Evolutionary conservation across 2,113 vertebrate species (phyloP), one percentile per base, ranked within the genome.

Genomic region (Zosterops pallidus): DNA sequence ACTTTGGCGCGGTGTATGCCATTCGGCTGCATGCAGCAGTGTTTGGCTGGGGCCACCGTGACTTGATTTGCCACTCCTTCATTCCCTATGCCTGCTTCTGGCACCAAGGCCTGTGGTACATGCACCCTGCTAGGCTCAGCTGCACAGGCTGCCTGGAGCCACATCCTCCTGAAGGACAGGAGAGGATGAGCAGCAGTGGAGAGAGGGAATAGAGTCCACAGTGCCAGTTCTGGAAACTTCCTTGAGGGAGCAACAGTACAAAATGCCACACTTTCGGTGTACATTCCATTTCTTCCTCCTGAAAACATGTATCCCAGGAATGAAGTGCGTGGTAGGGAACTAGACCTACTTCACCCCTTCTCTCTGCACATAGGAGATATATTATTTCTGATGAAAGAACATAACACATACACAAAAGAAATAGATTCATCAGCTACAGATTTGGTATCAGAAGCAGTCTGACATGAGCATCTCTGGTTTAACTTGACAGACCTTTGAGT

Each of bases 1-100:
- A 2, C 11, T 25, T 33, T 11, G 29, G 35, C 1, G 0, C 35
- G 3, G 18, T 18, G 44, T 16, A 11, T 0, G 1, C 0, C 0
- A 17, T 4, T 28, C 1, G 0, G 35, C 64, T 18, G 28, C 2
- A 2, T 4, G 37, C 1, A 3, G n/a, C 63, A 17, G n/a, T 1
- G 2, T 25, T 49, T 10, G 13, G 17, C 17, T 13, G 28, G n/a
- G 11, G 18, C 33, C 23, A 3, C 6, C 1, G 1, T 17, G 18
- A 4, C 42, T 28, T 3, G 13, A 6, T 49, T 39, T 59, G 23
- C 35, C 1, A 0, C 64, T 49, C 44, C 42, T n/a, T 17, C 42
- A 7, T 57, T 18, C 9, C 28, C n/a, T 22, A 4, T 9, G n/a
- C 6, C 41, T 80, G 16, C n/a, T 57, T 16, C 52, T 39, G 63